Conservation (phyloP, 1,140 invertebrate genomes). For the Hycleus phaleratus region DNA sequence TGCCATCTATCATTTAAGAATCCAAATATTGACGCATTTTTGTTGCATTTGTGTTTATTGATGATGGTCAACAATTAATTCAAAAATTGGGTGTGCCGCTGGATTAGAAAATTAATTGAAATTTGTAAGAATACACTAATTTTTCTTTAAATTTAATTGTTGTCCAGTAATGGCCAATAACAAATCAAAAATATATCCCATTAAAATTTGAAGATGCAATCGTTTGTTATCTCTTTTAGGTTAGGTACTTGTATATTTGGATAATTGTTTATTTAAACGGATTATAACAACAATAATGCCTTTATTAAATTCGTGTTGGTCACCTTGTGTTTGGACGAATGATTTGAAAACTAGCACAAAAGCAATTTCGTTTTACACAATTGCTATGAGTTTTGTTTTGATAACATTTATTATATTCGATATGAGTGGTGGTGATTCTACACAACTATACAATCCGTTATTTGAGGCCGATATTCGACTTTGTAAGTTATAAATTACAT, state of each 20-base stretch:
- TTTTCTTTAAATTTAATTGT: no score
- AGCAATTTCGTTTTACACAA: slow-evolving; percentile 70
- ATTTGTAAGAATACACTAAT: slow-evolving; percentile 29
- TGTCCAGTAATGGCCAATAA: no score
- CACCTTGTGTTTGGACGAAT: slow-evolving; percentile 76
- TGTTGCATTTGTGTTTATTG: neutral
- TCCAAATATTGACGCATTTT: neutral
- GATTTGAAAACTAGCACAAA: slow-evolving; percentile 65
- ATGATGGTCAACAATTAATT: neutral
- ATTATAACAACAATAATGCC: slow-evolving; percentile 49
- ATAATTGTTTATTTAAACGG: no score
- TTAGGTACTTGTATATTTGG: no score
- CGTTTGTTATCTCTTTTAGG: no score
- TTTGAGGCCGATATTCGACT: slow-evolving; percentile 76
- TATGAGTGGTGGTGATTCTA: slow-evolving; percentile 74
- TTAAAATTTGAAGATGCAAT: no score
- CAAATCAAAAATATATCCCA: no score
- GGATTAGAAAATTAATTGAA: slow-evolving; percentile 25
- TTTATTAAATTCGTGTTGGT: slow-evolving; percentile 74
- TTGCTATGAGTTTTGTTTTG: slow-evolving; percentile 60
- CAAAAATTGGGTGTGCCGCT: neutral
- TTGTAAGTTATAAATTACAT: slow-evolving; percentile 51
- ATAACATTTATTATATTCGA: slow-evolving; percentile 71
- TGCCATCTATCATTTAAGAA: no score
- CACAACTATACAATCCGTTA: slow-evolving; percentile 76